A percentile compares a stretch with the other conserved stretches of the same genome.
Evolutionary conservation across 2,888 invertebrate genomes (phyloP).

Genomic region (Hirtodrosophila histrioides): DNA sequence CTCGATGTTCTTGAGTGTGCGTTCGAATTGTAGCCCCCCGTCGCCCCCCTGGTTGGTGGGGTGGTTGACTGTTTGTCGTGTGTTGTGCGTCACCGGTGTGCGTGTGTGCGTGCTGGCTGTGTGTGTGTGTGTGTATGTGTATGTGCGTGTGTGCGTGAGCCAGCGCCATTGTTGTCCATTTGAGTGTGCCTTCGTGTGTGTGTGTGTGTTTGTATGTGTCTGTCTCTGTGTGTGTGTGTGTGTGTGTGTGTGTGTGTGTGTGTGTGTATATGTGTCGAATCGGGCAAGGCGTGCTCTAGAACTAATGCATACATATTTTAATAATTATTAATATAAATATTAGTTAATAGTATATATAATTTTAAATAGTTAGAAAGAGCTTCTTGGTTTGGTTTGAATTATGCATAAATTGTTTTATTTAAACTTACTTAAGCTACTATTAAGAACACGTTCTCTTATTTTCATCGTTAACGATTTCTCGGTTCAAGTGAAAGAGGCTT

Average conservation of each 20-base stretch:
- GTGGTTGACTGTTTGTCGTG: conserved; percentile 44
- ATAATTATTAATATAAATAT: conserved; percentile 27
- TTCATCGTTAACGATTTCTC: neutral
- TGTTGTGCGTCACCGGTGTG: conserved; percentile 42
- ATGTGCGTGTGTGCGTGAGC: conserved; percentile 13
- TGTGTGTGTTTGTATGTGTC: conserved; percentile 9
- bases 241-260: conserved; percentile 16
- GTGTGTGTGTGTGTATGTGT: conserved; percentile 16
- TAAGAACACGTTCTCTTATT: conserved; percentile 18
- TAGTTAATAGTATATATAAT: conserved; percentile 31
- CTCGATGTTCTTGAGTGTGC: conserved; percentile 50
- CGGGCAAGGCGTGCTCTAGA: conserved; percentile 36
- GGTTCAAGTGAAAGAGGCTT: no score
- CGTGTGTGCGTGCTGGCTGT: conserved; percentile 10
- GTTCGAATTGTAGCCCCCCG: conserved; percentile 23
- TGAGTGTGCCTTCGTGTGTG: no score
- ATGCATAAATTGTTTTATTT: conserved; percentile 10
- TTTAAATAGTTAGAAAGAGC: conserved; percentile 30
- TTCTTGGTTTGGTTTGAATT: no score
- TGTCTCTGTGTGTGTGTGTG: conserved; percentile 1
- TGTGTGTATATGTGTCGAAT: conserved; percentile 16
- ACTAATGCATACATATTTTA: conserved; percentile 38
- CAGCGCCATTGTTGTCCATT: no score
- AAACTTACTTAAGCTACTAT: conserved; percentile 47
- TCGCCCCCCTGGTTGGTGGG: conserved; percentile 48